These are phyloP conservation scores for Thrips palmi DNA, from an alignment of 1,140 invertebrate species.

Conservation along the genomic window DNA sequence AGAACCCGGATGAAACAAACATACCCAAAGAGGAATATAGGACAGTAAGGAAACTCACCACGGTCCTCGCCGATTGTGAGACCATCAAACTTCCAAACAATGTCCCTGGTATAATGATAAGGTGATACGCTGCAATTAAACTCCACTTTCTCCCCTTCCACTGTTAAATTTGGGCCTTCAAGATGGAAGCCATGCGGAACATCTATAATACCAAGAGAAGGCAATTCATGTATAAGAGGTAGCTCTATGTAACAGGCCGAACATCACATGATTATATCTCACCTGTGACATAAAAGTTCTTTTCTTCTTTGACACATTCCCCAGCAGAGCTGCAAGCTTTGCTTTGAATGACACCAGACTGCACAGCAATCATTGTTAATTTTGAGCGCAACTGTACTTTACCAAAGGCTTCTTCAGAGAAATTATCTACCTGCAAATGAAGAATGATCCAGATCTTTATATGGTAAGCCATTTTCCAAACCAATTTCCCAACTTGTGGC, in stretches of 20 bases:
- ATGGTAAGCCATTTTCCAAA: slow-evolving; percentile 25
- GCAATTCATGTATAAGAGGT: neutral
- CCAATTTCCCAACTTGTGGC: neutral
- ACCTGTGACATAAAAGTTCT: slow-evolving; percentile 12
- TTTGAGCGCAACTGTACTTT: slow-evolving; percentile 7
- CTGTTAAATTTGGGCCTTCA: slow-evolving; percentile 18
- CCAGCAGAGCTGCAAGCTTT: slow-evolving; percentile 11
- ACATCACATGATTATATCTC: neutral
- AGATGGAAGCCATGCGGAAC: slow-evolving; percentile 12
- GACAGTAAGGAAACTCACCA: slow-evolving; percentile 15
- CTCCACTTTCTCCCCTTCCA: slow-evolving; percentile 28
- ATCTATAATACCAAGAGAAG: slow-evolving; percentile 21
- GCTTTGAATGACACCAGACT: slow-evolving; percentile 10
- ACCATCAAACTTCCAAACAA: slow-evolving; percentile 23
- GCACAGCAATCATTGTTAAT: slow-evolving; percentile 4
- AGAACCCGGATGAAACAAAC: no score
- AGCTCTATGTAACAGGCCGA: slow-evolving; percentile 21
- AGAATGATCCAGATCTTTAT: slow-evolving; percentile 6
- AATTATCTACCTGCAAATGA: neutral
- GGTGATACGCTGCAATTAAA: slow-evolving; percentile 32
- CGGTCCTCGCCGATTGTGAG: slow-evolving; percentile 7
- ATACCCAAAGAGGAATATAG: no score
- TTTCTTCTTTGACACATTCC: slow-evolving; percentile 3
- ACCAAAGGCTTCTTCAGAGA: neutral
- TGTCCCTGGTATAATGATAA: slow-evolving; percentile 27